Conservation (phyloP, 2,797 vertebrate genomes). For the Crocidura indochinensis region DNA sequence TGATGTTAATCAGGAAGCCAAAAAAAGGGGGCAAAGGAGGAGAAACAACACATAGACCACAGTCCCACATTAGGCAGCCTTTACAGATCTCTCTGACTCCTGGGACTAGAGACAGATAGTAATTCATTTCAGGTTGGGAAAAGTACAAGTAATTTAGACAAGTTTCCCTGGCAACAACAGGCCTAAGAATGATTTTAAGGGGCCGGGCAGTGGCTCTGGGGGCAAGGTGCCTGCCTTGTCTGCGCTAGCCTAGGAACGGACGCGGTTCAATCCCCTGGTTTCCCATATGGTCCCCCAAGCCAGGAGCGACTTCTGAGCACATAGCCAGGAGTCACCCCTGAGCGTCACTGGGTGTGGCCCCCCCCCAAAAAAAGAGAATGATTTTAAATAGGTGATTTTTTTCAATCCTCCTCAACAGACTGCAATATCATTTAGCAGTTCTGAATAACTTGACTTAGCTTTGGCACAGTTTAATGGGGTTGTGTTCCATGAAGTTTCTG, state of each 20-base stretch:
- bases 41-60: no score
- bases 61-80: not conserved
- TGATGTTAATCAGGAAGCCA: not conserved
- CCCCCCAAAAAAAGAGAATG: no score
- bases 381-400: slow-evolving; percentile 43
- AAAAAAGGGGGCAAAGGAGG: not conserved
- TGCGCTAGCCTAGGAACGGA: no score
- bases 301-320: no score
- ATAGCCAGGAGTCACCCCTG: no score
- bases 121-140: not conserved
- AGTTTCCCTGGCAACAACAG: not conserved
- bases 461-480: slow-evolving; percentile 25
- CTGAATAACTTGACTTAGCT: not conserved
- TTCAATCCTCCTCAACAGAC: slow-evolving; percentile 22
- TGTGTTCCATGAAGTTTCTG: not conserved
- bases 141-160: slow-evolving; percentile 1
- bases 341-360: no score
- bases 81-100: not conserved
- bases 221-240: no score
- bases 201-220: no score
- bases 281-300: no score
- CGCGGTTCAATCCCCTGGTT: no score
- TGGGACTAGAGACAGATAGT: not conserved
- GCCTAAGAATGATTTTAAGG: not conserved
- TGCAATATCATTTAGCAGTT: slow-evolving; percentile 34